Evolutionary conservation across 2,797 vertebrate species (phyloP).

Genomic region (Epinephelus awoara): DNA sequence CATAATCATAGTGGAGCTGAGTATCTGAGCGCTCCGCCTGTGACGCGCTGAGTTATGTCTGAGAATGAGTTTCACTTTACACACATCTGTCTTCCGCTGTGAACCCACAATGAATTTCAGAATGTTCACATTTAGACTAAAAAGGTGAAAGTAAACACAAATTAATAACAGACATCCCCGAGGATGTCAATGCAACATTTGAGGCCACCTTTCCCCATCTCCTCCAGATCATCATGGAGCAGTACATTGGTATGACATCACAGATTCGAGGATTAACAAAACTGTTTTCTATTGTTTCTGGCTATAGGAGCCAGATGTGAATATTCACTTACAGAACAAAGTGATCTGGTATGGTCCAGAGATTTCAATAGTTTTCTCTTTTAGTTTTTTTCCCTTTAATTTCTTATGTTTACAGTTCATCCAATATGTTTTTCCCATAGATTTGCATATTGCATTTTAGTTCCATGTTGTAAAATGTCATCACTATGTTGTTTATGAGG

Average conservation of each 20-base stretch:
- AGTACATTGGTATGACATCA: conserved; percentile 64
- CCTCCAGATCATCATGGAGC: conserved; percentile 59
- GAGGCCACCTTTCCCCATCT: conserved; percentile 61
- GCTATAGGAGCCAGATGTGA: conserved; percentile 76
- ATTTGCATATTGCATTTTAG: conserved; percentile 11
- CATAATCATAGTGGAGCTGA: conserved; percentile 43
- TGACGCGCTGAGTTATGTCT: conserved; percentile 8
- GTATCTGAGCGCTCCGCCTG: conserved; percentile 26
- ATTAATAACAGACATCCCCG: conserved; percentile 50
- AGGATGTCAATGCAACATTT: conserved; percentile 28
- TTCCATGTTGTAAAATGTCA: conserved; percentile 53
- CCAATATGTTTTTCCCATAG: background rate
- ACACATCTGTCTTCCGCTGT: conserved; percentile 35
- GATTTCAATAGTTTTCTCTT: conserved; percentile 41
- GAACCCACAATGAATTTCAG: conserved; percentile 33
- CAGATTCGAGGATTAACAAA: conserved; percentile 61
- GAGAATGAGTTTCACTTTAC: conserved; percentile 15
- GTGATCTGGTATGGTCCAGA: conserved; percentile 31
- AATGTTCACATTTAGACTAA: conserved; percentile 36
- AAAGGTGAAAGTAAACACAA: conserved; percentile 64
- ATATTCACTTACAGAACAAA: conserved; percentile 62
- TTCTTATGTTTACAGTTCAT: conserved; percentile 18
- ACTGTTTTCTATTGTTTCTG: conserved; percentile 71
- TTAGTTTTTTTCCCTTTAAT: background rate
- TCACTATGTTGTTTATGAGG: conserved; percentile 67